A percentile compares a stretch with the other conserved stretches of the same genome.
Conservation (phyloP, 1,140 invertebrate species). For the Orchestia grillus region DNA sequence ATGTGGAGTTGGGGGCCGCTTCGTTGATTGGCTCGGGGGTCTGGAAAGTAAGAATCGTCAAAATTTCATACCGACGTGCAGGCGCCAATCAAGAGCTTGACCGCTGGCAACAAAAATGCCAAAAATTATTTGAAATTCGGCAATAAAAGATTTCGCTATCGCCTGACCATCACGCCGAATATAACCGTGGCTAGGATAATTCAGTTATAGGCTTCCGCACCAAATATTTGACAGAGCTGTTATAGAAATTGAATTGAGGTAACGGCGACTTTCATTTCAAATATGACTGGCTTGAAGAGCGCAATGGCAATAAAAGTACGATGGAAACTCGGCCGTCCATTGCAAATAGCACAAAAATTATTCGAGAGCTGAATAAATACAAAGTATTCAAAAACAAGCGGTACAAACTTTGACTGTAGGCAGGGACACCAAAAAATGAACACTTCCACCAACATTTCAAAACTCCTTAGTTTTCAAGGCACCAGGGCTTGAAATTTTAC, state of each 20-base stretch:
- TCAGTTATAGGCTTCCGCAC: neutral
- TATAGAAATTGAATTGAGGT: neutral
- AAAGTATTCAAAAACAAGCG: no score
- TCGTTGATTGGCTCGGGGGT: conserved; percentile 32
- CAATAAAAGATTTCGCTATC: neutral
- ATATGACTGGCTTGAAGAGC: neutral
- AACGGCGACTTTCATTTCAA: neutral
- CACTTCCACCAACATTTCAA: no score
- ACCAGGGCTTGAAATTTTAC: no score
- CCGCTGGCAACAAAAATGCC: neutral
- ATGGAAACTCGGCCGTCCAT: no score
- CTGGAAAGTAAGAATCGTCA: neutral
- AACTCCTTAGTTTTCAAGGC: no score
- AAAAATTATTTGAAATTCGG: neutral
- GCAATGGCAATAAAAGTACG: neutral
- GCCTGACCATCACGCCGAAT: neutral
- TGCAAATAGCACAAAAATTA: no score
- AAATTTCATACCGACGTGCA: neutral
- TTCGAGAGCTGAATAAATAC: no score
- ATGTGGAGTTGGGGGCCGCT: conserved; percentile 48
- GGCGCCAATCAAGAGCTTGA: neutral
- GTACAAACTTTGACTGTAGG: no score
- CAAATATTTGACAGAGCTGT: neutral
- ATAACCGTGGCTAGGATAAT: neutral
- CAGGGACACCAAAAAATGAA: no score